Base-by-base conservation (phyloP, 2,888 invertebrate species). In the Leptinotarsa tumamoca region DNA sequence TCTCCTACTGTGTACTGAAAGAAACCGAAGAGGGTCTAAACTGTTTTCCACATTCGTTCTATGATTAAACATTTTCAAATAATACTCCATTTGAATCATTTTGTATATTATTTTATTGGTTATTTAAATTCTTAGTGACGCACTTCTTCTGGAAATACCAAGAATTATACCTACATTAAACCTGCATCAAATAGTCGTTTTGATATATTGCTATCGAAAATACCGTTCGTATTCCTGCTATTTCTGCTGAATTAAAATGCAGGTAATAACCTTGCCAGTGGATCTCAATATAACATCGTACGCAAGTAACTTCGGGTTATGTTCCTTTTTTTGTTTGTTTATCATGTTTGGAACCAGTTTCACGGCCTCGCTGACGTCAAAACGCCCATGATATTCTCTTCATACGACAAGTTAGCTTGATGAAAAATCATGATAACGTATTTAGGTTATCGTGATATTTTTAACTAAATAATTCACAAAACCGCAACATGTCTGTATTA, bases 311-410 rank as follows among this genome's bases (percentile, higher is more conserved):
- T 17, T 43, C 17, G 18, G 63, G 27, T 33, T 63, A 10, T 63
- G 15, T 17, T 63, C 21, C 58, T 27, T 63, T 63, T 63, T 27
- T 63, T 33, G 15, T 33, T 43, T 63, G 33, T 63, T 63, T 63
- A 63, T 63, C 63, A 63, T 7, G 33, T 43, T 63, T 43, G 63
- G 43, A 63, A 63, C 63, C 63, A 63, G 63, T 63, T 63, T 63
- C 63, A 18, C 18, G 63, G 63, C 27, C 63, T 63, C 63, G 63
- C 63, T 63, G 63, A 63, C 63, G 63, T 63, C 63, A 63, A 63
- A n/a, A 33, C 43, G 33, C 33, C 63, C 43, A 58, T 58, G 58
- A 58, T 21, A 58, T 15, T 58, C 58, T 58, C 21, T 21, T 58
- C 15, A 43, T 63, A 33, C 43, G 63, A 43, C 33, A 7, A 33